A percentile compares a stretch with the other conserved stretches of the same genome.
These are phyloP conservation scores for Nothoprocta perdicaria DNA, from an alignment of 2,113 vertebrate genomes.

Conservation along the genomic window DNA sequence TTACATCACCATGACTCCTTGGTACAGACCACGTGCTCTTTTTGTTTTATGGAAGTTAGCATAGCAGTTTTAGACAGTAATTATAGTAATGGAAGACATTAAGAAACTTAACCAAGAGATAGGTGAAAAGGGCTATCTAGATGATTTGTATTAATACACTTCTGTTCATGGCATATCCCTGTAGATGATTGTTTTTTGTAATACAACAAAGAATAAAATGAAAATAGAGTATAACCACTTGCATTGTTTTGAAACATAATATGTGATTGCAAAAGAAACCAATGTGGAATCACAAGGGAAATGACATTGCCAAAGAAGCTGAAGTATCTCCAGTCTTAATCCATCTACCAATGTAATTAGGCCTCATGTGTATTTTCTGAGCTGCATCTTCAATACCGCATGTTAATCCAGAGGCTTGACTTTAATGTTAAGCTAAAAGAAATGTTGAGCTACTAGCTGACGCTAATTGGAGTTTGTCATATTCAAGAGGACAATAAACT, in stretches of 20 bases:
- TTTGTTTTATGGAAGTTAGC: background rate
- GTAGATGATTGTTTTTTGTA: background rate
- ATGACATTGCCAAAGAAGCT: background rate
- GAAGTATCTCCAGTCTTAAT: slow-evolving; percentile 23
- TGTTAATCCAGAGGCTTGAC: background rate
- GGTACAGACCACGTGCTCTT: background rate
- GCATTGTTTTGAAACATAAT: slow-evolving; percentile 34
- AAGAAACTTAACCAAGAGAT: background rate
- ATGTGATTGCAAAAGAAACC: slow-evolving; percentile 4
- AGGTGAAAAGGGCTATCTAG: background rate
- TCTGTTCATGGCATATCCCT: background rate
- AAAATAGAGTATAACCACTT: background rate
- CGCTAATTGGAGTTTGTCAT: background rate
- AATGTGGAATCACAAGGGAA: background rate
- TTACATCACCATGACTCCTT: background rate
- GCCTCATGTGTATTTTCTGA: background rate
- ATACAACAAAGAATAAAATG: background rate
- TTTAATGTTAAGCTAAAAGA: background rate
- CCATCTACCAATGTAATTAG: slow-evolving; percentile 13
- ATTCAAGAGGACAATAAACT: background rate
- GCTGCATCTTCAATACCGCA: background rate
- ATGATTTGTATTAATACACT: background rate
- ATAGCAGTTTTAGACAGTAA: background rate
- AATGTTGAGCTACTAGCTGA: background rate
- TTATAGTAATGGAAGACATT: background rate